phyloP scores from a whole-genome alignment of 2,888 invertebrate genomes.

The Xanthorhoe designata region DNA sequence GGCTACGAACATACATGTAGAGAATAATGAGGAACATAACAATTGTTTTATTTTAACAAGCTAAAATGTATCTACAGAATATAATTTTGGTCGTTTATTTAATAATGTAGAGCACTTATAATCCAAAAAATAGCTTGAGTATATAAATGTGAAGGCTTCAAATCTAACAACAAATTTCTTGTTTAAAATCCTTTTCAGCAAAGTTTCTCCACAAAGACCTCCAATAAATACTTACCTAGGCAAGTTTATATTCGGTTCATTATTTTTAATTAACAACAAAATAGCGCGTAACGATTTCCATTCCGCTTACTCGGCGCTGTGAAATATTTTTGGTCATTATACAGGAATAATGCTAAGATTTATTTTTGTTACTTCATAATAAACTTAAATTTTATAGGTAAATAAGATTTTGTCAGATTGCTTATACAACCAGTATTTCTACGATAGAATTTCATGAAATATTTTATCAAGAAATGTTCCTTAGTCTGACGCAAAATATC shows the following conservation, averaged over 20 bases:
- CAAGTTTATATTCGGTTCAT: conserved; percentile 39
- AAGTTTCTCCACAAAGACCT: conserved; percentile 35
- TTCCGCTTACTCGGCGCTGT: conserved; percentile 38
- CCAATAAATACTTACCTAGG: conserved; percentile 33
- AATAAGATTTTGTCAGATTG: background rate
- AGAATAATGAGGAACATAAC: background rate
- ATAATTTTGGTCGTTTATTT: background rate
- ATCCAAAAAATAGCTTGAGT: background rate
- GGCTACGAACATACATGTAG: background rate
- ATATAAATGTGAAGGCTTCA: too few relatives aligned
- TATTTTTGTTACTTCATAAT: conserved; percentile 14
- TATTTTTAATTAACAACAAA: conserved; percentile 47
- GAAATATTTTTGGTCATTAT: conserved; percentile 31
- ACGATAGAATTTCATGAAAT: background rate
- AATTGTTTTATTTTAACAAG: background rate
- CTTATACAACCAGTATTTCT: background rate
- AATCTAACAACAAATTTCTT: background rate
- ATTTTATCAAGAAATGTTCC: background rate
- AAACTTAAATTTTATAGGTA: conserved; percentile 5
- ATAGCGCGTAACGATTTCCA: conserved; percentile 40
- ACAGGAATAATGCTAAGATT: conserved; percentile 27
- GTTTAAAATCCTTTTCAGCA: conserved; percentile 7
- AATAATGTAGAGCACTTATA: background rate
- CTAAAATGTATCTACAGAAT: background rate
- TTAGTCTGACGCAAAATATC: too few relatives aligned